phyloP scores from a whole-genome alignment of 2,797 vertebrate species.

The Tachyglossus aculeatus region DNA sequence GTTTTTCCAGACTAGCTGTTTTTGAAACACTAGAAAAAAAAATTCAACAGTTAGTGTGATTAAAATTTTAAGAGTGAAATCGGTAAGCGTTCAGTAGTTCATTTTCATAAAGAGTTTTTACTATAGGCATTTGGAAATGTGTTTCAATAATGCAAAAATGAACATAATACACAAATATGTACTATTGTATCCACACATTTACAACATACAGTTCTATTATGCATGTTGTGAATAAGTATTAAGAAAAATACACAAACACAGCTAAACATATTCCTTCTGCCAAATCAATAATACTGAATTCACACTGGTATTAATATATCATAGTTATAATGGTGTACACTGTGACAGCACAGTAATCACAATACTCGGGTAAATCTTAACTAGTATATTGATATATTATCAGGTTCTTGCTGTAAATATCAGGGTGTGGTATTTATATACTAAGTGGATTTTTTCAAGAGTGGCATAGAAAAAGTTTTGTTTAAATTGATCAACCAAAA shows the following conservation, averaged over 20 bases:
- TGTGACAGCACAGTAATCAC: accelerated
- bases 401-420: too few relatives aligned
- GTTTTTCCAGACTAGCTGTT: constrained; percentile 11
- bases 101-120: not conserved
- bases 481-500: too few relatives aligned
- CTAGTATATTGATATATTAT: not conserved
- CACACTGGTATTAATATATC: not conserved
- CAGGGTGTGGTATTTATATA: too few relatives aligned
- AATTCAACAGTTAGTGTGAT: not conserved
- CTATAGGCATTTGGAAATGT: not conserved
- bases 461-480: too few relatives aligned
- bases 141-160: not conserved
- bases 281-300: not conserved
- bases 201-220: not conserved
- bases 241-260: constrained; percentile 11
- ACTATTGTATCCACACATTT: not conserved
- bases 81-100: not conserved
- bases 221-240: not conserved
- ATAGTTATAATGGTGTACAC: not conserved
- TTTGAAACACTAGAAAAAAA: not conserved
- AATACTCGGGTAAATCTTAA: not conserved
- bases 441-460: too few relatives aligned
- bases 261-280: not conserved
- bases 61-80: constrained; percentile 3
- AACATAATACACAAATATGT: not conserved